Base-by-base conservation (phyloP, 2,797 vertebrate species). In the Hephaestus fuliginosus region DNA sequence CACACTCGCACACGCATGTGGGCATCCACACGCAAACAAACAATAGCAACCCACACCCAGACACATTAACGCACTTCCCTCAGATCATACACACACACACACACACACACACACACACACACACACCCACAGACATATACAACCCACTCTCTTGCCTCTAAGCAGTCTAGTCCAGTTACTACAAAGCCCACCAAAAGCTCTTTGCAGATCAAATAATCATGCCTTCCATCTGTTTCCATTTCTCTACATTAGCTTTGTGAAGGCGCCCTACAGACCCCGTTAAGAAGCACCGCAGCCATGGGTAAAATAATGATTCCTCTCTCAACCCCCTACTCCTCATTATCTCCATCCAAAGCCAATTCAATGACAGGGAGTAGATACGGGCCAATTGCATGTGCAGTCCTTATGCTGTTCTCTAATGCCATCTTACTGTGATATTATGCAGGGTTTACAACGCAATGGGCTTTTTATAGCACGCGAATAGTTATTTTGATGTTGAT, bases 191-290 rank as follows among this genome's bases (percentile, higher is more conserved):
- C 90, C 84, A 84, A 92, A 88, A 90, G 89, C 90, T 93, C 84
- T 89, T 86, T 88, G 86, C 92, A 92, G 92, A 92, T 94, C 91
- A 92, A 89, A 92, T 91, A 92, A 93, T 93, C 89, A 92, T 85
- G 87, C 77, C 88, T 90, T 93, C 94, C 93, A 92, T 94, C 92
- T 91, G 92, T 88, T 92, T 91, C 86, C 82, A 91, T 91, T 84
- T 90, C 89, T 91, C 90, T 81, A 80, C 91, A 88, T 91, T 90
- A 91, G 87, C 88, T 88, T 70, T 68, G 90, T 69, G 77, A 88
- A 87, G 87, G 79, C 83, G 70, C 85, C 91, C 89, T 84, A 87
- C 90, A 91, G 89, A 89, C 89, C 89, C 82, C 28, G 84, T 78
- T 90, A 85, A 83, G 91, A 92, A 84, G 81, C 57, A 2, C 86